phyloP scores from a whole-genome alignment of 2,888 invertebrate species.

The Pseudococcus longispinus region DNA sequence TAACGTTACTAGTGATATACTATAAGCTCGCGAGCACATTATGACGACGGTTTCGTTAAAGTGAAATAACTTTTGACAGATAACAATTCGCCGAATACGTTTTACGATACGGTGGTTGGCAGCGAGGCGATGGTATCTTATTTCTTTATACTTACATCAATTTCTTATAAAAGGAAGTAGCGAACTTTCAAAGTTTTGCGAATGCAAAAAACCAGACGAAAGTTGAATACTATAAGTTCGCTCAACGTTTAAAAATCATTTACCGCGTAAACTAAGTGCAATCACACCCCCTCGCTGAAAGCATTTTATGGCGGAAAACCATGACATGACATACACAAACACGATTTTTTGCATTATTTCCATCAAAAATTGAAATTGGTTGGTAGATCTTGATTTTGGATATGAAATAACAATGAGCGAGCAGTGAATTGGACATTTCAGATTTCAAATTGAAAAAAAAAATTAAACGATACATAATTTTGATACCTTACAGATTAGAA shows the following conservation, averaged over 20 bases:
- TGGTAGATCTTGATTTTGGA: no score
- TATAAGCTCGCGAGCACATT: neutral
- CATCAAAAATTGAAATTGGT: no score
- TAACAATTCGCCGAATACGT: slow-evolving; percentile 13
- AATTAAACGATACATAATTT: no score
- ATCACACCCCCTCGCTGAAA: no score
- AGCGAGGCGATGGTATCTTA: neutral
- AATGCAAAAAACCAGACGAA: neutral
- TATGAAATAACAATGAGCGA: no score
- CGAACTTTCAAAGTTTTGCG: neutral
- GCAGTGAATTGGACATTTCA: no score
- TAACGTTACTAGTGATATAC: neutral
- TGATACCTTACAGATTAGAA: no score
- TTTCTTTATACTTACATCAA: neutral
- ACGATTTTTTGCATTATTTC: no score
- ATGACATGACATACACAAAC: no score
- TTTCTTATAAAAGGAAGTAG: neutral
- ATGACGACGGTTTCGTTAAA: neutral
- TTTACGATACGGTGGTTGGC: neutral
- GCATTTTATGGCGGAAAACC: no score
- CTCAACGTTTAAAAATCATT: neutral
- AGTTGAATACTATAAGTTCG: neutral
- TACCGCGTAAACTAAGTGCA: neutral
- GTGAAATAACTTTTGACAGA: slow-evolving; percentile 29
- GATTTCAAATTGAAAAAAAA: no score